These are phyloP conservation scores for Phalacrocorax pelagicus DNA, from an alignment of 2,113 vertebrate genomes.

Conservation along the genomic window DNA sequence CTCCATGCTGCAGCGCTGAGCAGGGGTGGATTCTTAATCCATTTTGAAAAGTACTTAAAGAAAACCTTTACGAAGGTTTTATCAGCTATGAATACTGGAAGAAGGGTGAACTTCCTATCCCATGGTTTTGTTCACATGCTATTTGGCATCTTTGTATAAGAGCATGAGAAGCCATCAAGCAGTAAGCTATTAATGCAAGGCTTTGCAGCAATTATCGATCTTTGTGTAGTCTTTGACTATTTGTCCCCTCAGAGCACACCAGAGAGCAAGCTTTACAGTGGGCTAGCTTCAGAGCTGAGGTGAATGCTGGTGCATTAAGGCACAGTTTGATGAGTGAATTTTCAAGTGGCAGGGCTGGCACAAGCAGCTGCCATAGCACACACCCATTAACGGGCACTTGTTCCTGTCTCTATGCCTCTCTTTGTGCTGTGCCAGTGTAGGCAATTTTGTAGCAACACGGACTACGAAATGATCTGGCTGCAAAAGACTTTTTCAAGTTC, in stretches of 20 bases:
- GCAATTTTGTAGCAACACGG: background rate
- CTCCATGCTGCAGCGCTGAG: background rate
- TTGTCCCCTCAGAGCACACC: background rate
- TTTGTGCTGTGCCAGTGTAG: background rate
- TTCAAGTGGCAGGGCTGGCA: background rate
- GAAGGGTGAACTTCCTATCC: background rate
- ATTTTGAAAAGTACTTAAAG: background rate
- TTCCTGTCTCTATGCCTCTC: background rate
- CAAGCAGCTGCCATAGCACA: background rate
- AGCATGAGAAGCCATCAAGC: background rate
- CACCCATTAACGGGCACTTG: background rate
- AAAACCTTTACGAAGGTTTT: conserved; percentile 14
- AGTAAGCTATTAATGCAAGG: background rate
- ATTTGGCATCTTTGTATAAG: background rate
- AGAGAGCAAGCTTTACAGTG: background rate
- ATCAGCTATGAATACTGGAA: background rate
- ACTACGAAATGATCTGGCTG: background rate
- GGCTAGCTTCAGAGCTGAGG: background rate
- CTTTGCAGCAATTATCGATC: background rate
- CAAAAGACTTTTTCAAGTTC: background rate
- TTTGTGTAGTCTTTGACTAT: background rate
- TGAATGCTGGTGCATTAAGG: background rate
- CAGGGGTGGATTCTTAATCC: background rate
- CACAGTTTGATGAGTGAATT: background rate
- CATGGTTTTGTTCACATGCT: background rate